These are phyloP conservation scores for Eulemur rufifrons DNA, from an alignment of 2,113 vertebrate genomes.

Conservation along the genomic window DNA sequence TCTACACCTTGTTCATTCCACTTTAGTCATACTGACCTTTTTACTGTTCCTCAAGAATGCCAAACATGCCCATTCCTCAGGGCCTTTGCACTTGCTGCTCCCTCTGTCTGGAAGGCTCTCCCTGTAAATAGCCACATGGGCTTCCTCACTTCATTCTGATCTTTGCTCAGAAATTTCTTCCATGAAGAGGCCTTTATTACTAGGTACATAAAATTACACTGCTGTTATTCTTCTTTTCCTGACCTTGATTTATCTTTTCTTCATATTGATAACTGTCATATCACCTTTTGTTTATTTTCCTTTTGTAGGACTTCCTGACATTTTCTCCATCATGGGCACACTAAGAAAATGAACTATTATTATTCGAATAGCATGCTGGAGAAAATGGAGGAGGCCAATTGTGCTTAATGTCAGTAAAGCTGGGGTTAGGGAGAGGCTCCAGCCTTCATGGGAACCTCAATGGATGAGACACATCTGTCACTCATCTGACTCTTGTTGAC, in stretches of 20 bases:
- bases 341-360: background rate
- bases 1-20: background rate
- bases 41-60: background rate
- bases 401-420: background rate
- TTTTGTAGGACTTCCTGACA: background rate
- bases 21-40: background rate
- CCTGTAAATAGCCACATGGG: background rate
- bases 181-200: background rate
- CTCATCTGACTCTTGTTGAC: background rate
- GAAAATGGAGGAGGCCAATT: background rate
- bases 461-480: background rate
- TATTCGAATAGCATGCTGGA: background rate
- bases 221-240: background rate
- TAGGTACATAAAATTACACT: background rate
- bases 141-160: background rate
- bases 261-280: background rate
- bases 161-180: background rate
- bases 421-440: background rate
- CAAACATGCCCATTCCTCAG: background rate
- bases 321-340: background rate
- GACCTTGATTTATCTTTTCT: background rate
- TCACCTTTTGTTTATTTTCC: background rate
- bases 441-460: background rate
- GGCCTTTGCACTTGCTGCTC: background rate
- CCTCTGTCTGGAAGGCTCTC: background rate